Evolutionary conservation across 1,140 invertebrate genomes (phyloP), one percentile per base, ranked within the genome.

Genomic region (Tetramorium parvispinum): DNA sequence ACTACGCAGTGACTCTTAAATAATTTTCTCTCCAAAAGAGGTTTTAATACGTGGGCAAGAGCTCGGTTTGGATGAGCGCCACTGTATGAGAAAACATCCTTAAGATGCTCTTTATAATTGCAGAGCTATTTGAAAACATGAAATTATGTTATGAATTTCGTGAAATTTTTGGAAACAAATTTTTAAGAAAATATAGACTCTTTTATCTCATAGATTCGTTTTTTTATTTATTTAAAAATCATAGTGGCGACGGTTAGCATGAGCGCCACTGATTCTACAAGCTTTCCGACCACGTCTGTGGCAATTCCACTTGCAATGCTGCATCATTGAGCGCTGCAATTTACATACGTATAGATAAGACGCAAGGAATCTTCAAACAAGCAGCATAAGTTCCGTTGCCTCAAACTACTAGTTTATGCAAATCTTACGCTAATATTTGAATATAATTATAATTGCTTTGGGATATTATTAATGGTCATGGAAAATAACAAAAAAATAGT

Each of bases 271-370:
- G 6, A 5, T 77, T 61, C 16, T 27, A 2, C 21, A 37, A 59
- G 55, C 61, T 43, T 76, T 76, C 10, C 24, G 24, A 21, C 16
- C 21, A 49, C 40, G 13, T 76, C 3, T 63, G 32, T 32, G 21
- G 51, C 32, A 75, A 63, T 77, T 43, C 18, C 16, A 18, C 16
- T 7, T 40, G 75, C 40, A 46, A 59, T 46, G 21, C 40, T 32
- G 55, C 73, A 77, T 59, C 40, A 27, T 57, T 61, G 75, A 61
- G 37, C 13, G 32, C 10, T 32, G 57, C n/a, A 77, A 77, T 61
- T 77, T 77, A 40, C 24, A 77, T 61, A 43, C 7, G 57, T 18
- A 61, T 27, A 13, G 21, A 61, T 61, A 46, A 77, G 55, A 32
- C 2, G n/a, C 3, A 46, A 10, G 13, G 11, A 77, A 37, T 46